Conservation (phyloP, 1,140 invertebrate genomes). For the Drosophila mojavensis region DNA sequence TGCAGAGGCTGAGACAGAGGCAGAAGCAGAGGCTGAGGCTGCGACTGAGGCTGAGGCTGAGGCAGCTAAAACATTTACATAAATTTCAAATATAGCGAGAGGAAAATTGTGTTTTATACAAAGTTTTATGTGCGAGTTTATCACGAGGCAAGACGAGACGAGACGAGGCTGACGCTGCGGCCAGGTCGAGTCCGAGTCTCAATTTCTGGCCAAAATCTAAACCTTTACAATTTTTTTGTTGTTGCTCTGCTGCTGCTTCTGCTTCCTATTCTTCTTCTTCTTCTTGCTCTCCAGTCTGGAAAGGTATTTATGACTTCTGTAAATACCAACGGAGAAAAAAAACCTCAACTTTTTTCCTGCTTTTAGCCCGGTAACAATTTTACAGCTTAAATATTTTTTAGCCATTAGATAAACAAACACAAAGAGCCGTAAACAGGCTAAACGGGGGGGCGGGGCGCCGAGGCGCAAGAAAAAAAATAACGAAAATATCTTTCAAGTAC, state of each 20-base stretch:
- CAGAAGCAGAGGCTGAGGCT: background rate
- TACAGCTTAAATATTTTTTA: constrained; percentile 82
- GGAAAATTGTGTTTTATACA: constrained; percentile 38
- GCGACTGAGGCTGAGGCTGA: background rate
- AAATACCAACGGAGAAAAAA: constrained; percentile 40
- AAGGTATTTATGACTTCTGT: constrained; percentile 75
- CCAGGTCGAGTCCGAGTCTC: constrained; percentile 8
- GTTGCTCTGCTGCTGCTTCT: background rate
- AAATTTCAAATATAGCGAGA: constrained; percentile 76
- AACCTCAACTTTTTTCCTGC: constrained; percentile 10
- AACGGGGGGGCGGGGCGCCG: constrained; percentile 6
- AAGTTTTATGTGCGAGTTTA: constrained; percentile 52
- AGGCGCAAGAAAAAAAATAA: constrained; percentile 10
- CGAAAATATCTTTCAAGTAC: constrained; percentile 83
- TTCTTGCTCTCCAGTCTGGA: background rate
- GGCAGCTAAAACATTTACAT: constrained; percentile 58
- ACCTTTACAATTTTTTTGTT: constrained; percentile 29
- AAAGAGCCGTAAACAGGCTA: constrained; percentile 26
- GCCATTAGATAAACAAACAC: constrained; percentile 81
- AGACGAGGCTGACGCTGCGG: background rate
- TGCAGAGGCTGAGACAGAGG: background rate
- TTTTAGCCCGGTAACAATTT: constrained; percentile 72
- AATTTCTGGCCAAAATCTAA: background rate
- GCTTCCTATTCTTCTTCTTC: no score
- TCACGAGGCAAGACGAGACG: constrained; percentile 1